A percentile compares a stretch with the other conserved stretches of the same genome.
These are phyloP conservation scores for Calyptommatus sinebrachiatus DNA, from an alignment of 2,113 vertebrate genomes.

Conservation along the genomic window DNA sequence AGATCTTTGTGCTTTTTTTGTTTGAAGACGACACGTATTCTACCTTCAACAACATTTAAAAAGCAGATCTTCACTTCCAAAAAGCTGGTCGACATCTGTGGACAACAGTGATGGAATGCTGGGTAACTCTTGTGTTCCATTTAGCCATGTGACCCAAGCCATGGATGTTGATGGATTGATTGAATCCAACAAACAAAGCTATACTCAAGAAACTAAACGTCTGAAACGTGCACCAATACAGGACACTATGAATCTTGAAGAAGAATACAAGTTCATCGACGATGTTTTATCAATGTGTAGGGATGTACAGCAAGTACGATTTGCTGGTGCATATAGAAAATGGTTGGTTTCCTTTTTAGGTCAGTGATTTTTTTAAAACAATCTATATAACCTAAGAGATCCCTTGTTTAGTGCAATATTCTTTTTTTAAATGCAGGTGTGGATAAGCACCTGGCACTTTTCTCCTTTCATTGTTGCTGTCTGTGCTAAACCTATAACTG, in stretches of 20 bases:
- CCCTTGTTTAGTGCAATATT: conserved; percentile 76
- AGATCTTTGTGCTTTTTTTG: conserved; percentile 23
- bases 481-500: conserved; percentile 51
- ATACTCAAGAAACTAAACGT: conserved; percentile 87
- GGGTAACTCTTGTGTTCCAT: conserved; percentile 57
- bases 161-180: conserved; percentile 86
- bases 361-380: conserved; percentile 61
- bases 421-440: conserved; percentile 65
- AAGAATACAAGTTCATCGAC: conserved; percentile 83
- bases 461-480: conserved; percentile 53
- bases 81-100: conserved; percentile 34
- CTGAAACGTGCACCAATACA: conserved; percentile 82
- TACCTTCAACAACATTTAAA: conserved; percentile 85
- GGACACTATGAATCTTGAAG: conserved; percentile 69
- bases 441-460: conserved; percentile 58
- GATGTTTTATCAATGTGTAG: conserved; percentile 77
- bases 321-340: conserved; percentile 87
- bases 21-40: conserved; percentile 83
- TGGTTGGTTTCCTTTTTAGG: conserved; percentile 87
- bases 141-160: conserved; percentile 65
- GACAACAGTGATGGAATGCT: conserved; percentile 60
- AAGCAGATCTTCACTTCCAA: conserved; percentile 60
- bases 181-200: conserved; percentile 78
- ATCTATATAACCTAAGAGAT: conserved; percentile 30
- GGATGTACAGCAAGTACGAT: conserved; percentile 83